A percentile compares a stretch with the other conserved stretches of the same genome.
These are phyloP conservation scores for Archips xylosteana DNA, from an alignment of 2,888 invertebrate species.

Conservation along the genomic window DNA sequence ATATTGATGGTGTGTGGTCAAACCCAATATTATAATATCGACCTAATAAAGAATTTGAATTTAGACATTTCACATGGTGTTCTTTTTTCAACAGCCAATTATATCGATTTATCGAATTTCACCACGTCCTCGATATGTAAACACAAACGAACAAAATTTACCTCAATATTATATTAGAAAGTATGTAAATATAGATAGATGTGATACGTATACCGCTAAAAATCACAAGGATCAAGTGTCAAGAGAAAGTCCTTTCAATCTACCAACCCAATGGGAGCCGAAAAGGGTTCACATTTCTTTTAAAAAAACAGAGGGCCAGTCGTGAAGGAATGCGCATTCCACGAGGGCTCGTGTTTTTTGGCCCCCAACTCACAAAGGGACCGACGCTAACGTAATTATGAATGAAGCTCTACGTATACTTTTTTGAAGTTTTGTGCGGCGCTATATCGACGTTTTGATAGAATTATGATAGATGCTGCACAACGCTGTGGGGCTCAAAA, in stretches of 20 bases:
- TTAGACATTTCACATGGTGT: too few relatives aligned
- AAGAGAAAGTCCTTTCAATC: slow-evolving; percentile 11
- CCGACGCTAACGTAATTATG: slow-evolving; percentile 59
- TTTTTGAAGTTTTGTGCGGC: slow-evolving; percentile 16
- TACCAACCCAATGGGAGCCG: slow-evolving; percentile 29
- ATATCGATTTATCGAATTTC: too few relatives aligned
- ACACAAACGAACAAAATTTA: too few relatives aligned
- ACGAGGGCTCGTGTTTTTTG: slow-evolving; percentile 50
- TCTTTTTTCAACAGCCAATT: too few relatives aligned
- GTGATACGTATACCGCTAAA: too few relatives aligned
- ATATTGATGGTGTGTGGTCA: too few relatives aligned
- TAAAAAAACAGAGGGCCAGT: slow-evolving; percentile 46
- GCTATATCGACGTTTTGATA: slow-evolving; percentile 1
- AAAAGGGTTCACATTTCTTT: slow-evolving; percentile 31
- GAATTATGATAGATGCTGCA: background rate
- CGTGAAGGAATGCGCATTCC: slow-evolving; percentile 78
- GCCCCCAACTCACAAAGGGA: slow-evolving; percentile 71
- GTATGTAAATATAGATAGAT: too few relatives aligned
- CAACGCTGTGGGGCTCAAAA: background rate
- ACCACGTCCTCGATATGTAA: too few relatives aligned
- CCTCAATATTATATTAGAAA: too few relatives aligned
- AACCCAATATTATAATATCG: too few relatives aligned
- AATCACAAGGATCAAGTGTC: background rate
- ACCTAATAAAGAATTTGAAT: too few relatives aligned
- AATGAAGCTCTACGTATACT: slow-evolving; percentile 27